Evolutionary conservation across 2,888 invertebrate genomes (phyloP), one percentile per base, ranked within the genome.

Genomic region (Pyrrhosoma nymphula): DNA sequence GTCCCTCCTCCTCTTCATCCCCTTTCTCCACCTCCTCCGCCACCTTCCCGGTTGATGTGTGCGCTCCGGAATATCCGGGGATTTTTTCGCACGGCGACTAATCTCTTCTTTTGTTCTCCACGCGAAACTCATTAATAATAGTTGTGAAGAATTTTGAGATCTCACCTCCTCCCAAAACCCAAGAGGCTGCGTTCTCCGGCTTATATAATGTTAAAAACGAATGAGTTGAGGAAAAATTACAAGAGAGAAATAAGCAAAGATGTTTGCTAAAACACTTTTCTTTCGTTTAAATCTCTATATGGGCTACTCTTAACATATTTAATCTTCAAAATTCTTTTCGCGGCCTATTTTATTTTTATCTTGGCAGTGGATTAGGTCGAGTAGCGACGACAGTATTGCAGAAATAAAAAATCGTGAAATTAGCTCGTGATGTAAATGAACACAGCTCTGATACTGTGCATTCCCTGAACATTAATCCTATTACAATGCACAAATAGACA

Each of bases 31-130:
- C 56, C 63, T 18, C 12, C 55, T 56, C 30, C 14, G 2, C 47
- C 47, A 47, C 47, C 47, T 47, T 47, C 8, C 8, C 47, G 16
- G 26, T 39, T 60, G 75, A 56, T 63, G 56, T 89, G 35, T 89
- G n/a, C 60, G 95, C 88, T 39, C 95, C 75, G 82, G 60, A 95
- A 95, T 89, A 95, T 95, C 89, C 89, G 88, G 63, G 95, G 75
- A 93, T 93, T 93, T 69, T 69, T 93, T 47, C 60, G 60, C 69
- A 35, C 3, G 12, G 35, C 47, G 93, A 93, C 47, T 93, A 63
- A 88, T 95, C 60, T 56, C 56, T 95, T 55, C 60, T 88, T 95
- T 88, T 95, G 35, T 93, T 60, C 69, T 20, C 35, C 35, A 16
- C 39, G 55, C n/a, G 60, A 82, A 82, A 82, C 82, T 82, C 82